Percentiles rank a stretch among this genome's conserved stretches.
Conservation (phyloP, 2,888 invertebrate species). For the Mimachlamys varia region DNA sequence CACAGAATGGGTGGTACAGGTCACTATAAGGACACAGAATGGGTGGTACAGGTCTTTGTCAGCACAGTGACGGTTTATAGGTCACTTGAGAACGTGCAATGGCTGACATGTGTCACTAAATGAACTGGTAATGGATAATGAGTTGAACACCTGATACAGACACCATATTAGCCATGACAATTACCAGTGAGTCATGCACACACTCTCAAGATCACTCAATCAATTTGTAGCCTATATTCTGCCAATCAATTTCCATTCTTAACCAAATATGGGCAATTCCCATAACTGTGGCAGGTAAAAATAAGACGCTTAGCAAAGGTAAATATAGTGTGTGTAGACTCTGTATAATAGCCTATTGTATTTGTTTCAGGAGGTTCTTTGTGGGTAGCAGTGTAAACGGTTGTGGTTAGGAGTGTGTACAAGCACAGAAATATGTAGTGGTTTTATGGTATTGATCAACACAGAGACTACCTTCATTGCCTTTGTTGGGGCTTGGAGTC, state of each 20-base stretch:
- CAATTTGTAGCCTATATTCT: constrained; percentile 16
- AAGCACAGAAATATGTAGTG: background rate
- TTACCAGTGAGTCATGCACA: constrained; percentile 20
- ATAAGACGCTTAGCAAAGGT: background rate
- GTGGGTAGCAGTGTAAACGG: background rate
- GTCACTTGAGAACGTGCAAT: too few species aligned
- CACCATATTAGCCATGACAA: constrained; percentile 8
- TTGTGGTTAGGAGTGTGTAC: background rate
- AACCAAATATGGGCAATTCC: constrained; percentile 28
- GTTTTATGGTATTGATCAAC: background rate
- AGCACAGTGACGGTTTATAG: too few species aligned
- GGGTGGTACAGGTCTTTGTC: too few species aligned
- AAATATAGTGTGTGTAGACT: background rate
- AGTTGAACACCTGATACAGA: background rate
- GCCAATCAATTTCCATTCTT: constrained; percentile 8
- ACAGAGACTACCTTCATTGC: background rate
- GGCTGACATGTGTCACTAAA: too few species aligned
- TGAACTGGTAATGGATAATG: too few species aligned
- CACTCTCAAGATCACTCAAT: constrained; percentile 36
- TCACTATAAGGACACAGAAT: too few species aligned
- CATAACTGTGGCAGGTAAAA: background rate
- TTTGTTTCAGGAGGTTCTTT: constrained; percentile 14
- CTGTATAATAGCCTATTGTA: background rate
- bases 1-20: too few species aligned
- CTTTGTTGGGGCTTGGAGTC: background rate